phyloP scores from a whole-genome alignment of 2,797 vertebrate species.

The Sparidentex hasta region DNA sequence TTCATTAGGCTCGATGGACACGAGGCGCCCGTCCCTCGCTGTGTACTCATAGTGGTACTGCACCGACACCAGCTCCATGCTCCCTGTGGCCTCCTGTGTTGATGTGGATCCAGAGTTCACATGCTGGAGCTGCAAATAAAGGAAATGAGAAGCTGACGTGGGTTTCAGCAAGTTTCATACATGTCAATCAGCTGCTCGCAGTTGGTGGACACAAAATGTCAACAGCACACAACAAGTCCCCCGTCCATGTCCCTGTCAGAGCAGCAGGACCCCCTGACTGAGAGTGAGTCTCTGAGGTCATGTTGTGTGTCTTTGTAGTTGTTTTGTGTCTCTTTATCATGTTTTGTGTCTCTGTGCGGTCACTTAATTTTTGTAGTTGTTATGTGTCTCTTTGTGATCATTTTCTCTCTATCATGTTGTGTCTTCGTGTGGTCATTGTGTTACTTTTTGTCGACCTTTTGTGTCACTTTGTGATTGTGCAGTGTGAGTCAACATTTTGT shows the following conservation, averaged over 20 bases:
- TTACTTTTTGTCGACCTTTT: no score
- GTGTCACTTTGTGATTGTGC: background rate
- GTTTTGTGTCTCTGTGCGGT: background rate
- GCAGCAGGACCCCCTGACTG: background rate
- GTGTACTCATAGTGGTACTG: constrained; percentile 92
- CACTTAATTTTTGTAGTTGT: rapidly evolving
- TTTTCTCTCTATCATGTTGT: no score
- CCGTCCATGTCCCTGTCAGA: background rate
- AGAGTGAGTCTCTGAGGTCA: rapidly evolving
- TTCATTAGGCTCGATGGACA: constrained; percentile 93
- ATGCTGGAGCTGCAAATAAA: constrained; percentile 73
- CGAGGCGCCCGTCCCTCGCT: constrained; percentile 88
- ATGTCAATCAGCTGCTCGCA: background rate
- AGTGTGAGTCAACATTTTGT: background rate
- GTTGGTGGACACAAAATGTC: background rate
- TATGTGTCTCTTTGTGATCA: background rate
- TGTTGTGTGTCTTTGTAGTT: background rate
- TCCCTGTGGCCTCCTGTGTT: constrained; percentile 5
- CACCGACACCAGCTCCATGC: constrained; percentile 84
- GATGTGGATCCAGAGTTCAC: constrained; percentile 17
- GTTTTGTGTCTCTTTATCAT: background rate
- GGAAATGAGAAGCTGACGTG: constrained; percentile 26
- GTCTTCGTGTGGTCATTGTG: no score
- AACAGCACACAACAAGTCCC: no score
- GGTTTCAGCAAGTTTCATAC: background rate